Evolutionary conservation across 2,797 vertebrate species (phyloP).

Genomic region (Thalassophryne amazonica): DNA sequence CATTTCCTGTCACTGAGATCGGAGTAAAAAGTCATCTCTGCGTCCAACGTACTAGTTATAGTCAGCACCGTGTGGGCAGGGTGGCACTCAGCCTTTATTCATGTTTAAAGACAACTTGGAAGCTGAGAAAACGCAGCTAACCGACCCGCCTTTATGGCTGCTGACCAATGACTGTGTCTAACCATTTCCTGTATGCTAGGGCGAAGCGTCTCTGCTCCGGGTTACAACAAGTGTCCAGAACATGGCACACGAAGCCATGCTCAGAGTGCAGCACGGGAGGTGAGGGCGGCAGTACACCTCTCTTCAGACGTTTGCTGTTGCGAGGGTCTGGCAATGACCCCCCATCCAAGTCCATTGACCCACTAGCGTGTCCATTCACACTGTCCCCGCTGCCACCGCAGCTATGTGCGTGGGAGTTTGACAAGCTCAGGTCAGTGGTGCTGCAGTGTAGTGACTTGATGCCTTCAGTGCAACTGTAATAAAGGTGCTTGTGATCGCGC

Average conservation of each 20-base stretch:
- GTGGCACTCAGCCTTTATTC: slow-evolving; percentile 28
- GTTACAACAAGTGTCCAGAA: slow-evolving; percentile 81
- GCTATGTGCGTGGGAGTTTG: slow-evolving; percentile 17
- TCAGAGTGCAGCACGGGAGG: slow-evolving; percentile 77
- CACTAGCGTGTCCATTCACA: slow-evolving; percentile 45
- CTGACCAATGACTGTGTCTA: slow-evolving; percentile 85
- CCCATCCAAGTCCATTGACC: slow-evolving; percentile 88
- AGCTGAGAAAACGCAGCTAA: slow-evolving; percentile 11
- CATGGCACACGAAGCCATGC: slow-evolving; percentile 80
- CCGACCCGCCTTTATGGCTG: slow-evolving; percentile 56
- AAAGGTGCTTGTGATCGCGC: slow-evolving; percentile 63
- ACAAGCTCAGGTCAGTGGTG: slow-evolving; percentile 56
- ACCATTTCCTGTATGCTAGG: slow-evolving; percentile 90
- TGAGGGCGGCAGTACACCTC: slow-evolving; percentile 75
- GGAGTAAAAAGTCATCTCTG: slow-evolving; percentile 1
- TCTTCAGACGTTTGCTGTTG: slow-evolving; percentile 91
- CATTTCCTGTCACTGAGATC: no score
- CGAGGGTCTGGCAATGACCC: slow-evolving; percentile 72
- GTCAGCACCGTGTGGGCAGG: slow-evolving; percentile 20
- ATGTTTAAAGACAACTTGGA: slow-evolving; percentile 45
- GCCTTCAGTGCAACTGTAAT: slow-evolving; percentile 17
- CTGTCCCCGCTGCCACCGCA: neutral
- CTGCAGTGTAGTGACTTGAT: slow-evolving; percentile 40
- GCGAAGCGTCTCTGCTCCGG: slow-evolving; percentile 89
- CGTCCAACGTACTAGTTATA: slow-evolving; percentile 14